Conservation (phyloP, 2,888 invertebrate species). For the Leptura quadrifasciata region DNA sequence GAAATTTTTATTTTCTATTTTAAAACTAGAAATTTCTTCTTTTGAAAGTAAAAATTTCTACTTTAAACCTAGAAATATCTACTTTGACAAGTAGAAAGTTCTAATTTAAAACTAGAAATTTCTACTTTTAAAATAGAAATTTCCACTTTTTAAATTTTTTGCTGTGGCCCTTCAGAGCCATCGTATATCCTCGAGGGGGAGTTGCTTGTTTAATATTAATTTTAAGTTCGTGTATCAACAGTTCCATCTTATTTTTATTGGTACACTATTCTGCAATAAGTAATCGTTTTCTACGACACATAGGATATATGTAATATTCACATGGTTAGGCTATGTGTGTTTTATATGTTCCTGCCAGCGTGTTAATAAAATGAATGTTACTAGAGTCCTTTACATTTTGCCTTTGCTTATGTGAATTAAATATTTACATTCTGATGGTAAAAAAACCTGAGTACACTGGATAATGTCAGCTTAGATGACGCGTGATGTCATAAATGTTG, state of each 20-base stretch:
- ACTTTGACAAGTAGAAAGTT: too few relatives aligned
- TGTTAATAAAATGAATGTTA: constrained; percentile 30
- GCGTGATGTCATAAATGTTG: constrained; percentile 31
- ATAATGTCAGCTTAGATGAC: constrained; percentile 30
- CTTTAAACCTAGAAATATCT: too few relatives aligned
- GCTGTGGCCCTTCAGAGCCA: too few relatives aligned
- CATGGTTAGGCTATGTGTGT: background rate
- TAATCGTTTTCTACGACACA: background rate
- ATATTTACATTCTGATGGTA: constrained; percentile 16
- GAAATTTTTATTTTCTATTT: too few relatives aligned
- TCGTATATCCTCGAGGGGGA: too few relatives aligned
- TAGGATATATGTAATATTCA: constrained; percentile 14
- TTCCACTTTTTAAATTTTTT: too few relatives aligned
- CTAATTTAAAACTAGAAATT: too few relatives aligned
- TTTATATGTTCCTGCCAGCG: background rate
- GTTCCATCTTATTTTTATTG: background rate
- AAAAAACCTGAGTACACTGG: constrained; percentile 16
- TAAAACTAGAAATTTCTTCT: too few relatives aligned
- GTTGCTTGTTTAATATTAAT: too few relatives aligned
- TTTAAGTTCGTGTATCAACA: background rate
- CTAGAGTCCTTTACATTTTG: background rate
- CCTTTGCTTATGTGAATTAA: constrained; percentile 15
- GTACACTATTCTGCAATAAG: background rate
- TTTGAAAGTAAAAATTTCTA: too few relatives aligned
- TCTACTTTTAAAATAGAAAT: too few relatives aligned